Conservation (phyloP, 1,140 invertebrate species). For the Psix sp. region DNA sequence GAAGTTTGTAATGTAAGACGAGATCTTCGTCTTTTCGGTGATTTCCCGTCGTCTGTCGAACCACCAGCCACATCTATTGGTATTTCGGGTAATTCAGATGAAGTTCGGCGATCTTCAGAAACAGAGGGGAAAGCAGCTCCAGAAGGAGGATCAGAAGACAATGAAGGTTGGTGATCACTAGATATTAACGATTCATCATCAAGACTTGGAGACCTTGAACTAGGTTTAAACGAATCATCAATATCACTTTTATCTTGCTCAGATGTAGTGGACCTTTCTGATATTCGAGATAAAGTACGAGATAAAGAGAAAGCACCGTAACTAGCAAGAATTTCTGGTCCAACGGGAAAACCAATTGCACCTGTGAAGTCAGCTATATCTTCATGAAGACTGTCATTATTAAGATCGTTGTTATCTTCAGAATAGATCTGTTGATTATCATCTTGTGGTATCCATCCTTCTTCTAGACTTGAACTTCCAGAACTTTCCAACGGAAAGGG, state of each 20-base stretch:
- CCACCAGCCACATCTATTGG: slow-evolving; percentile 81
- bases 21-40: slow-evolving; percentile 72
- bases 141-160: slow-evolving; percentile 87
- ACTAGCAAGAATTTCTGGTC: slow-evolving; percentile 83
- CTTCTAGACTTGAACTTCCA: slow-evolving; percentile 88
- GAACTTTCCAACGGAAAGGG: slow-evolving; percentile 89
- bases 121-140: slow-evolving; percentile 75
- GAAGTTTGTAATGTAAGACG: slow-evolving; percentile 79
- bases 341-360: slow-evolving; percentile 83
- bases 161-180: slow-evolving; percentile 89
- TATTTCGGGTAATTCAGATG: slow-evolving; percentile 88
- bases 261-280: slow-evolving; percentile 90
- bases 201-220: slow-evolving; percentile 86
- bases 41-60: slow-evolving; percentile 75
- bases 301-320: slow-evolving; percentile 83
- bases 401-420: slow-evolving; percentile 79
- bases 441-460: slow-evolving; percentile 86
- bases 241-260: slow-evolving; percentile 87
- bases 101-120: slow-evolving; percentile 87
- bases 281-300: slow-evolving; percentile 89
- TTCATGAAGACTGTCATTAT: slow-evolving; percentile 83
- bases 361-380: slow-evolving; percentile 85
- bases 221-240: slow-evolving; percentile 90
- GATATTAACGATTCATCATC: slow-evolving; percentile 89
- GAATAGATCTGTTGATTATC: slow-evolving; percentile 79